These are phyloP conservation scores for Scaptomyza reducta DNA, from an alignment of 2,888 invertebrate genomes.

Conservation along the genomic window DNA sequence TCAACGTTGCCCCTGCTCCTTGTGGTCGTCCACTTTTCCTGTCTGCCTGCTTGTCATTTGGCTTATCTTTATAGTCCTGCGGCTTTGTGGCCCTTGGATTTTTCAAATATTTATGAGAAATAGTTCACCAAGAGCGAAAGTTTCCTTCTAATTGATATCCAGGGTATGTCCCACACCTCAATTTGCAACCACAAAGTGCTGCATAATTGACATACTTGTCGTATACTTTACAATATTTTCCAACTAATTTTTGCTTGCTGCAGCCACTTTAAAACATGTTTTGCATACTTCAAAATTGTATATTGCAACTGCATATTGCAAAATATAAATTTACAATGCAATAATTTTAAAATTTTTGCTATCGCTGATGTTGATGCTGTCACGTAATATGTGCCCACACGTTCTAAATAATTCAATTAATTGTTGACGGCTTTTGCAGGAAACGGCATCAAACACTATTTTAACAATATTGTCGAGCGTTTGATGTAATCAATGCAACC, in stretches of 20 bases:
- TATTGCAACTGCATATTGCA: constrained; percentile 22
- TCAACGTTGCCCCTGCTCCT: constrained; percentile 17
- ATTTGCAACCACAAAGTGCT: constrained; percentile 36
- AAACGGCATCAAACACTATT: constrained; percentile 32
- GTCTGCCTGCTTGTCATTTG: constrained; percentile 29
- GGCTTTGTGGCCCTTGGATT: constrained; percentile 41
- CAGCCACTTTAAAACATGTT: constrained; percentile 2
- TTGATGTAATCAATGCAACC: constrained; percentile 7
- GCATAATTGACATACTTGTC: constrained; percentile 62
- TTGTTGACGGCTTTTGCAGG: constrained; percentile 52
- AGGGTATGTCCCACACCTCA: neutral
- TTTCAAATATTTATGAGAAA: constrained; percentile 33
- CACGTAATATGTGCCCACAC: constrained; percentile 31
- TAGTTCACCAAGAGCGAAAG: constrained; percentile 24
- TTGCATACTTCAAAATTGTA: constrained; percentile 26
- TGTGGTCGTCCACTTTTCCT: constrained; percentile 21
- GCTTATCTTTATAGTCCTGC: constrained; percentile 47
- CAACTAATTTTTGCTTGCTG: constrained; percentile 3
- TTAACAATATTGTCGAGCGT: constrained; percentile 13
- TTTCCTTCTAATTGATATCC: constrained; percentile 27
- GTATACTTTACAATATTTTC: constrained; percentile 43
- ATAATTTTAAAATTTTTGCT: constrained; percentile 5
- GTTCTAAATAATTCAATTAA: constrained; percentile 51
- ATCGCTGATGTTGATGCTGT: constrained; percentile 15
- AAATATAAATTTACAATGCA: constrained; percentile 2